Base-by-base conservation (phyloP, 2,113 vertebrate genomes). In the Isichthys henryi region DNA sequence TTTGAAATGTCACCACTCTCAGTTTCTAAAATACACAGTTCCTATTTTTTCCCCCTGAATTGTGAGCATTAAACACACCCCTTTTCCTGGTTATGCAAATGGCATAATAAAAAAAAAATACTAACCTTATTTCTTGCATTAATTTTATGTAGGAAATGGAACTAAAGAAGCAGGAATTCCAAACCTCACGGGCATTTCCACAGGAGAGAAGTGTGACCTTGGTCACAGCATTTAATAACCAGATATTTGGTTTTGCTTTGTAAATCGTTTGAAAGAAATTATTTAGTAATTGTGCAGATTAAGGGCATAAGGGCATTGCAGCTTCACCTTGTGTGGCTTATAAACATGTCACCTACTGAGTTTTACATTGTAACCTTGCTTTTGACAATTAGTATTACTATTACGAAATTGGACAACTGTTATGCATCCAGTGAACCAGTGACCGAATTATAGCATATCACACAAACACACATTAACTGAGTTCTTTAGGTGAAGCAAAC, bases 1-100 rank as follows among this genome's bases (percentile, higher is more conserved):
- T 85, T 85, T 85, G 82, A 85, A 85, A 85, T 85, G 82, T 85
- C 82, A 27, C 43, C 35, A 43, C 45, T 46, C 82, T 49, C 43
- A 85, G 43, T 85, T 85, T 49, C 82, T n/a, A n/a, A 85, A 46
- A 46, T 49, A n/a, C 46, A 85, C 43, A 49, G 43, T 85, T 85
- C 46, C 82, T 48, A 46, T 49, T 27, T 27, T 48, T 11, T n/a
- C 23, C 10, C 0, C 45, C 82, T n/a, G 19, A 10, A 46, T 84
- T 84, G 46, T n/a, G 46, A 84, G 8, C 46, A 15, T 85, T 5
- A 21, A 9, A 49, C 45, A 3, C 23, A n/a, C 7, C 46, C 17
- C 9, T n/a, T 49, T 23, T 19, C 39, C 82, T 85, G 82, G 46
- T 11, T 48, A 49, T 80, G 35, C 35, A 35, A 43, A 43, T 80